A percentile compares a stretch with the other conserved stretches of the same genome.
Evolutionary conservation across 2,113 vertebrate species (phyloP).

Genomic region (Xiphias gladius): DNA sequence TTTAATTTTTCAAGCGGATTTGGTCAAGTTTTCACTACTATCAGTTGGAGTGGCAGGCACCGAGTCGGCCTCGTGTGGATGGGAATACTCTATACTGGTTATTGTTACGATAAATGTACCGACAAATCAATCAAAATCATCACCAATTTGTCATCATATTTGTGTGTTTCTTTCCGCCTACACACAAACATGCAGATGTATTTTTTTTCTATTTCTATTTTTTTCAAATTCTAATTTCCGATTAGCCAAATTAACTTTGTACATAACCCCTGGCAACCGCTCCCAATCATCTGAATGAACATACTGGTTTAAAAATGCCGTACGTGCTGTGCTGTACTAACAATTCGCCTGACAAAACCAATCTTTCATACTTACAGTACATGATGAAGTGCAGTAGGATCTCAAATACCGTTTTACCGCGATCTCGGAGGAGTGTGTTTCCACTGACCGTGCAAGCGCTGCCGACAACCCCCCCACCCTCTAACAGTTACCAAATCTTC

Average conservation of each 20-base stretch:
- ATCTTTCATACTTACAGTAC: not conserved
- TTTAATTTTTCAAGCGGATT: too few relatives aligned
- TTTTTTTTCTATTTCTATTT: not conserved
- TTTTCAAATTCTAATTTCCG: not conserved
- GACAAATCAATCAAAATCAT: not conserved
- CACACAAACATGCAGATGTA: not conserved
- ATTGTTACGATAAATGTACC: too few relatives aligned
- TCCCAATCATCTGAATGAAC: not conserved
- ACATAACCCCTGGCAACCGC: not conserved
- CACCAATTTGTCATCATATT: not conserved
- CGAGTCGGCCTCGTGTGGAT: too few relatives aligned
- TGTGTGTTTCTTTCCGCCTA: not conserved
- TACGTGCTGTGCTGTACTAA: not conserved
- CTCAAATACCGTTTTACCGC: not conserved
- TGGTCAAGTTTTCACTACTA: too few relatives aligned
- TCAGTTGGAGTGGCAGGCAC: too few relatives aligned
- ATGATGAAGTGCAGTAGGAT: not conserved
- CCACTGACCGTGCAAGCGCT: slow-evolving; percentile 15
- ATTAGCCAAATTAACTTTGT: not conserved
- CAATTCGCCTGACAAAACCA: not conserved
- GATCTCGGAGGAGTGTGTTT: not conserved
- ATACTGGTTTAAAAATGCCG: not conserved
- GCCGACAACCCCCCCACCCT: slow-evolving; percentile 12
- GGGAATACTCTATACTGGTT: too few relatives aligned
- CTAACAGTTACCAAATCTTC: slow-evolving; percentile 39